These are phyloP conservation scores for Linyphia triangularis DNA, from an alignment of 2,888 invertebrate genomes.

Conservation along the genomic window DNA sequence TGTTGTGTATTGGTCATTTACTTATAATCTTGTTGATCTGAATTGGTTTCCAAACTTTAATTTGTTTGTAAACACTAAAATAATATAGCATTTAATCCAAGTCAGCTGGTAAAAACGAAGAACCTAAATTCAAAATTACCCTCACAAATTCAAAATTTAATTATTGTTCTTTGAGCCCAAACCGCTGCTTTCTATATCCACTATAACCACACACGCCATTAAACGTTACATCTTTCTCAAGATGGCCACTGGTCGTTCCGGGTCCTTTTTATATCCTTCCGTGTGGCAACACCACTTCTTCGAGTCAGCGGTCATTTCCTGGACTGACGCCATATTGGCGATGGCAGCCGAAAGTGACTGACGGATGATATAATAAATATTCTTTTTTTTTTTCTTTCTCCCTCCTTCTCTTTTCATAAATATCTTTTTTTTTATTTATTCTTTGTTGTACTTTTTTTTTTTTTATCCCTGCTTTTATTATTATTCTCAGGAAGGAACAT, in stretches of 20 bases:
- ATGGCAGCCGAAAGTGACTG: conserved; percentile 47
- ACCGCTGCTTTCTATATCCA: too few species aligned
- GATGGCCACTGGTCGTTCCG: conserved; percentile 44
- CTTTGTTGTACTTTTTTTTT: not conserved
- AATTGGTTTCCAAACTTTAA: too few species aligned
- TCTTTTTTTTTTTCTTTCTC: conserved; percentile 17
- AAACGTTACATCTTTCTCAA: not conserved
- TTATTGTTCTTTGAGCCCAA: too few species aligned
- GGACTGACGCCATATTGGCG: conserved; percentile 69
- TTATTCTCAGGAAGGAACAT: conserved; percentile 68
- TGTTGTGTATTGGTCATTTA: too few species aligned
- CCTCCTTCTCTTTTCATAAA: not conserved
- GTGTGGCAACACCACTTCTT: conserved; percentile 69
- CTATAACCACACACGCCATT: too few species aligned
- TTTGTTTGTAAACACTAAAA: too few species aligned
- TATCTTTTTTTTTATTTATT: not conserved
- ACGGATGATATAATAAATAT: conserved; percentile 43
- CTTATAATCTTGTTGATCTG: too few species aligned
- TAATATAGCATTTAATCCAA: too few species aligned
- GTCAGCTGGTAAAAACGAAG: too few species aligned
- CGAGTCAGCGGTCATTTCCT: conserved; percentile 70
- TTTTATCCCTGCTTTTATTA: not conserved
- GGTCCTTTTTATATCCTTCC: conserved; percentile 53
- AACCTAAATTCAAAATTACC: too few species aligned
- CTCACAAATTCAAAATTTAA: too few species aligned